Base-by-base conservation (phyloP, 1,140 invertebrate species). In the Brachystomella parvula region DNA sequence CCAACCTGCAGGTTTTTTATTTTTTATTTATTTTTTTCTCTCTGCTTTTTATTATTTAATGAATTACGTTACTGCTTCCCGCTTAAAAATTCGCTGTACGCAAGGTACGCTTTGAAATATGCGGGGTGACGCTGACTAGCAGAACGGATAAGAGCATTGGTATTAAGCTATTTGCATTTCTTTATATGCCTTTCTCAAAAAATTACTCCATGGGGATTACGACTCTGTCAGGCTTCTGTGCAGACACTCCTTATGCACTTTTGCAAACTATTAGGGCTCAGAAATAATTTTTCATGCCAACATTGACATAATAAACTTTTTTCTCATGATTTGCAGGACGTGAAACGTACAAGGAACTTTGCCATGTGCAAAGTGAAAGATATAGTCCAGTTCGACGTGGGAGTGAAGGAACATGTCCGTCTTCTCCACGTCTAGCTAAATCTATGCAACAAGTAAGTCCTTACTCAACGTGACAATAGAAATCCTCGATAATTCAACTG, bases 321-420 rank as follows among this genome's bases (percentile, higher is more conserved):
- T 15, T 9, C 6, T 15, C 9, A 56, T 24, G 12, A 39, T 64
- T 66, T 70, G 6, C 66, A 82, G 82, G 79, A 58, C 78, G 81
- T 44, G 83, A 84, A 65, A 79, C 79, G 60, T 82, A 81, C 74
- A 83, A 83, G 75, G 83, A 84, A 60, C 70, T 78, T 1, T 79
- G 78, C 66, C 81, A 84, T 77, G 78, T 79, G 56, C 82, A 84
- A 65, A 82, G 82, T 39, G 90, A 93, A 78, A 82, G 92, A 62
- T 96, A 92, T 77, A 93, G 89, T 66, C 92, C 91, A 0, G 92
- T 94, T 17, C 82, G 94, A 47, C 81, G 94, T 71, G 92, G 92
- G 31, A 92, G 89, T 67, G 93, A 94, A 79, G 88, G 87, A 39
- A 71, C 69, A 32, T 84, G 83, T 76, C 71, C 82, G 69, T 73